Percentiles rank a stretch among this genome's conserved stretches.
Evolutionary conservation across 92 coral and sea anemone genomes (phyloP).

Genomic region (Paramuricea clavata): DNA sequence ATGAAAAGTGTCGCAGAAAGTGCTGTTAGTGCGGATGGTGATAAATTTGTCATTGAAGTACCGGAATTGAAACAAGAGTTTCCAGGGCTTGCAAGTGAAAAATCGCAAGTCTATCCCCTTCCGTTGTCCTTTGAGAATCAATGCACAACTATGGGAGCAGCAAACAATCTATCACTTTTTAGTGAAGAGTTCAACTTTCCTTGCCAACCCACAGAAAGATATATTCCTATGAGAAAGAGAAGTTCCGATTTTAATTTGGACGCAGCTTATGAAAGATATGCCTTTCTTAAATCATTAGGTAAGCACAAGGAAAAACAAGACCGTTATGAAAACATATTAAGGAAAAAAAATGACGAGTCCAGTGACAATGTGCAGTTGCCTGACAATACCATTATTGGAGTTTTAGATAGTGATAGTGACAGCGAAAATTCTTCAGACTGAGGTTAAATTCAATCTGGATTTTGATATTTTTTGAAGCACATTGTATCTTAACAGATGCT

Average conservation of each 20-base stretch:
- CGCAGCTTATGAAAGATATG: constrained; percentile 54
- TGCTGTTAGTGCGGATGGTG: not conserved
- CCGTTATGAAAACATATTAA: constrained; percentile 26
- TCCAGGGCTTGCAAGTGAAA: constrained; percentile 24
- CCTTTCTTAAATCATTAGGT: constrained; percentile 58
- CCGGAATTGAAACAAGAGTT: constrained; percentile 49
- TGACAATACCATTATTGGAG: not conserved
- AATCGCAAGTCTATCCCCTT: too few relatives aligned
- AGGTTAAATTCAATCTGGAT: too few relatives aligned
- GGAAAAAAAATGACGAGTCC: not conserved
- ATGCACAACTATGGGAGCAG: too few relatives aligned
- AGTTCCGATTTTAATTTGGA: constrained; percentile 50
- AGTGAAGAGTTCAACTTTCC: too few relatives aligned
- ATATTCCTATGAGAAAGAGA: constrained; percentile 43
- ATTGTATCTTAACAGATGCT: too few relatives aligned
- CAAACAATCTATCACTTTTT: too few relatives aligned
- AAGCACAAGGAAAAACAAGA: constrained; percentile 45
- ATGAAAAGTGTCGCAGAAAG: not conserved
- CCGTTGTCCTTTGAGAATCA: too few relatives aligned
- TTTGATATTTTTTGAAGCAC: too few relatives aligned
- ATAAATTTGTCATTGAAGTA: constrained; percentile 11
- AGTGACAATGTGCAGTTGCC: not conserved
- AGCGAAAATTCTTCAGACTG: not conserved
- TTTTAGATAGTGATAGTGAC: not conserved
- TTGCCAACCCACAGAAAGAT: constrained; percentile 31